phyloP scores from a whole-genome alignment of 2,888 invertebrate species.

The Athrips mouffetella region DNA sequence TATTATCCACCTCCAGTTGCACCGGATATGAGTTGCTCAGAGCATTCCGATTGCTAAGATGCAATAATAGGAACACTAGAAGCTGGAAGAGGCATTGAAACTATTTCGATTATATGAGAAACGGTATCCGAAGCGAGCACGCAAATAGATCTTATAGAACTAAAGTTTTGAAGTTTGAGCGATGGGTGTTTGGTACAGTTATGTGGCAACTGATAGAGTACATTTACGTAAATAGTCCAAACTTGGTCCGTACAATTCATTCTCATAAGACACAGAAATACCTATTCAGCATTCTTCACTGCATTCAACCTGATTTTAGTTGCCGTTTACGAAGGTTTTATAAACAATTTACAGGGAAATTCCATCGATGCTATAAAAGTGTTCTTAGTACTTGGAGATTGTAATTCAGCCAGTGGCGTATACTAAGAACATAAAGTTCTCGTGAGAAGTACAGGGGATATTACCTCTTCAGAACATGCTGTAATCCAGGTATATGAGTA shows the following conservation, averaged over 20 bases:
- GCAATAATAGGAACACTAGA: not conserved
- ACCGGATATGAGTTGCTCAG: constrained; percentile 15
- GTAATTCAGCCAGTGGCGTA: not conserved
- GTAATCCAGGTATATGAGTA: not conserved
- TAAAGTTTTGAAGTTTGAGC: not conserved
- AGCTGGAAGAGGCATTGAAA: not conserved
- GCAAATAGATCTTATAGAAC: not conserved
- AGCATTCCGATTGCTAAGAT: constrained; percentile 7
- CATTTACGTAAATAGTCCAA: no score
- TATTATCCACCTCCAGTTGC: constrained; percentile 14
- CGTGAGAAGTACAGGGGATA: not conserved
- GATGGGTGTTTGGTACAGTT: no score
- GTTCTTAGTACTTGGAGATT: not conserved
- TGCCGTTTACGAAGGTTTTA: not conserved
- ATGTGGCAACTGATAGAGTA: no score
- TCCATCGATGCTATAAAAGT: not conserved
- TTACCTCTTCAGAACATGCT: not conserved
- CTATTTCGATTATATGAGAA: constrained; percentile 6
- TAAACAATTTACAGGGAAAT: not conserved
- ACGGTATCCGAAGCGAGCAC: not conserved
- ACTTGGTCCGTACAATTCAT: no score
- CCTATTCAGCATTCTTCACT: no score
- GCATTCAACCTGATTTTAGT: constrained; percentile 3
- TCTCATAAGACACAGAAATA: no score
- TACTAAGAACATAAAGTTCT: not conserved